Evolutionary conservation across 1,140 invertebrate genomes (phyloP).

Genomic region (Melanaphis sacchari): DNA sequence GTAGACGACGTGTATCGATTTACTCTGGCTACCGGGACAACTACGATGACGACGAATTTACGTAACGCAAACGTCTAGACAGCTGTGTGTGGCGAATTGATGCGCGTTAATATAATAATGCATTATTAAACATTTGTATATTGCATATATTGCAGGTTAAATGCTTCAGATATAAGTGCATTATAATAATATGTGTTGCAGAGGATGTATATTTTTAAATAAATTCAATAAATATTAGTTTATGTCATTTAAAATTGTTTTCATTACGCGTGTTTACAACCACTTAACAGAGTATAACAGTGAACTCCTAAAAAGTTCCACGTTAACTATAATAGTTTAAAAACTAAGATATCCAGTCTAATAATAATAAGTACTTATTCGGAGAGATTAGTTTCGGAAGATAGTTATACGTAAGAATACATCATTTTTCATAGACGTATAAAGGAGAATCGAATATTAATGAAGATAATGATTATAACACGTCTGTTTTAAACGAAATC

Average conservation of each 20-base stretch:
- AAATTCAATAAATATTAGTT: too few species aligned
- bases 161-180: too few species aligned
- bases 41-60: neutral
- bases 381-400: neutral
- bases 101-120: neutral
- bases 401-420: neutral
- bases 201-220: too few species aligned
- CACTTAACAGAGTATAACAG: too few species aligned
- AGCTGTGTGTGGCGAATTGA: neutral
- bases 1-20: neutral
- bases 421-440: neutral
- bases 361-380: neutral
- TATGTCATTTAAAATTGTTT: too few species aligned
- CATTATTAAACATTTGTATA: neutral
- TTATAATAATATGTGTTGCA: too few species aligned
- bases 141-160: neutral
- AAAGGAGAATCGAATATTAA: neutral
- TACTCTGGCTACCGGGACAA: neutral
- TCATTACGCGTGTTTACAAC: too few species aligned
- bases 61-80: neutral
- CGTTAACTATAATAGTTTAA: too few species aligned
- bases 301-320: too few species aligned
- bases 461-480: neutral
- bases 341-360: neutral
- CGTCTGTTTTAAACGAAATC: neutral